These are phyloP conservation scores for Pollachius pollachius DNA, from an alignment of 2,113 vertebrate genomes.

Conservation along the genomic window DNA sequence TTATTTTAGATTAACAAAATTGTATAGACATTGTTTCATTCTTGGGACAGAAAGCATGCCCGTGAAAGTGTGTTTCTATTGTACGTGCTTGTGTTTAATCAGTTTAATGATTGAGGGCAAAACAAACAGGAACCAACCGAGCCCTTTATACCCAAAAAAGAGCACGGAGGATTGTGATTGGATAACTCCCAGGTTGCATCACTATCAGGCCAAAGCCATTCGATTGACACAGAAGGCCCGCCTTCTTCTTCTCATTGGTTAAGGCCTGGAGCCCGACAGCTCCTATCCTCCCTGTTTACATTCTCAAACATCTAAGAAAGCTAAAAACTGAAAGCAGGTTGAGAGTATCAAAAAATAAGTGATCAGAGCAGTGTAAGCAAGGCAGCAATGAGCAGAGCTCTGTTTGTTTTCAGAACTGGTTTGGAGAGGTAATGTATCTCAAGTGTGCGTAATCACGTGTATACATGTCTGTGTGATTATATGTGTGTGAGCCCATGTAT, in stretches of 20 bases:
- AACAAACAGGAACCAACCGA: no score
- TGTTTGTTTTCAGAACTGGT: neutral
- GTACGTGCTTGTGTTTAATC: no score
- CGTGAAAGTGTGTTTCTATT: no score
- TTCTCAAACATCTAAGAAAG: no score
- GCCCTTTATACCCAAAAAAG: no score
- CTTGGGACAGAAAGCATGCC: no score
- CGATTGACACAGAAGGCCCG: conserved; percentile 28
- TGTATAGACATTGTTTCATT: no score
- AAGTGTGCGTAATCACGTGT: conserved; percentile 70
- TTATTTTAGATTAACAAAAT: conserved; percentile 51
- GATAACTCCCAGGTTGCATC: conserved; percentile 39
- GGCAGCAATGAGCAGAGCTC: neutral
- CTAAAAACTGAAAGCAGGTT: neutral
- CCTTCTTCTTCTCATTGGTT: conserved; percentile 33
- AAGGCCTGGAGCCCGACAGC: conserved; percentile 29
- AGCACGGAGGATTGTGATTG: conserved; percentile 24
- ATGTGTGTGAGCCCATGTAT: neutral
- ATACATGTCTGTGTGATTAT: conserved; percentile 9
- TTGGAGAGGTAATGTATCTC: conserved; percentile 72
- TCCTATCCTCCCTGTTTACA: conserved; percentile 39
- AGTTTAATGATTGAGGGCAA: no score
- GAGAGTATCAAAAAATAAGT: neutral
- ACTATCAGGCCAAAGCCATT: conserved; percentile 43
- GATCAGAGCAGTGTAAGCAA: conserved; percentile 84